phyloP scores from a whole-genome alignment of 2,797 vertebrate genomes.

The Danio tinwini region DNA sequence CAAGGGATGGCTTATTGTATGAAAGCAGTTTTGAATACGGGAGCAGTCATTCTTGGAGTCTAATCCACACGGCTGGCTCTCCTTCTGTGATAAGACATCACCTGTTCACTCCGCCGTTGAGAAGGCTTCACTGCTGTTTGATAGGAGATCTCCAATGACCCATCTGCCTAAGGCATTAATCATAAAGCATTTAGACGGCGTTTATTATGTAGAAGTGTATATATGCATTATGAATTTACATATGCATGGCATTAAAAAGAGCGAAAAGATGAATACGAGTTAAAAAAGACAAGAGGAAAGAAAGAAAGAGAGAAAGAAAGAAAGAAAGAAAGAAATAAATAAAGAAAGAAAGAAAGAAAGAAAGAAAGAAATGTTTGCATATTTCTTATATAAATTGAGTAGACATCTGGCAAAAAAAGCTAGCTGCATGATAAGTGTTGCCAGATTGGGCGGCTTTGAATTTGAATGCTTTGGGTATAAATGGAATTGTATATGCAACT shows the following conservation, averaged over 20 bases:
- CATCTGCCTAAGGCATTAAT: slow-evolving; percentile 8
- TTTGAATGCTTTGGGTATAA: too few species aligned
- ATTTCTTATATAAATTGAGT: too few species aligned
- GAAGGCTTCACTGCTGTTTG: slow-evolving; percentile 20
- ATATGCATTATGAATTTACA: too few species aligned
- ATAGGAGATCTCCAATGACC: slow-evolving; percentile 4
- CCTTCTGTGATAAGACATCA: slow-evolving; percentile 39
- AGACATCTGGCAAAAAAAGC: too few species aligned
- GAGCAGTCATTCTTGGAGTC: slow-evolving; percentile 21
- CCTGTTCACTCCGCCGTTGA: slow-evolving; percentile 17
- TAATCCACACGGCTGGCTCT: slow-evolving; percentile 35
- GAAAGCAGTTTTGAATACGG: slow-evolving; percentile 30
- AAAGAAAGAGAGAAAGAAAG: too few species aligned
- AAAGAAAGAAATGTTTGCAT: too few species aligned
- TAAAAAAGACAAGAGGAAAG: too few species aligned
- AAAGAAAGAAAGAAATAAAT: too few species aligned
- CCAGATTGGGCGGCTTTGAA: too few species aligned
- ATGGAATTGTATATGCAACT: too few species aligned
- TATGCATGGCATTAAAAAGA: not conserved
- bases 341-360: too few species aligned
- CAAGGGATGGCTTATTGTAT: slow-evolving; percentile 40
- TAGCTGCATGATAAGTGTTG: too few species aligned
- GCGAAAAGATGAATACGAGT: not conserved
- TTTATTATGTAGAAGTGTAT: slow-evolving; percentile 1
- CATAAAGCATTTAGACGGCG: not conserved